Evolutionary conservation across 2,113 vertebrate species (phyloP).

Genomic region (Amia ocellicauda): DNA sequence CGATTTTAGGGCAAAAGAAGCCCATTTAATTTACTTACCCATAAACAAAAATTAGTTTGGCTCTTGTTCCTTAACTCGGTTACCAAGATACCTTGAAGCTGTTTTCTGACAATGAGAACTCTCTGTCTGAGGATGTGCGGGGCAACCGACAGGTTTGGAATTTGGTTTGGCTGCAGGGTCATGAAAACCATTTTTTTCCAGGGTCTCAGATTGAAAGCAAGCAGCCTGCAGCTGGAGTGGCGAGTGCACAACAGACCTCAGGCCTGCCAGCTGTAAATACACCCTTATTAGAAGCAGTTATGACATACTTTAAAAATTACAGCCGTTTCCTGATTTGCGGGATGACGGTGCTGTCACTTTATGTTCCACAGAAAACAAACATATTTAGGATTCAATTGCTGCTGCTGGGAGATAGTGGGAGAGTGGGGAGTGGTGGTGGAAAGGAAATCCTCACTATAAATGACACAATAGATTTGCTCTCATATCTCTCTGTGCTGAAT

Average conservation of each 20-base stretch:
- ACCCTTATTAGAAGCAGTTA: slow-evolving; percentile 27
- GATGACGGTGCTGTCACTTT: slow-evolving; percentile 16
- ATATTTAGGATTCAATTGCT: slow-evolving; percentile 18
- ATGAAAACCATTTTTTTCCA: too few relatives aligned
- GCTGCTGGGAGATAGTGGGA: slow-evolving; percentile 10
- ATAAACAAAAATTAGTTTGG: too few relatives aligned
- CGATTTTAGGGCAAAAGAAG: slow-evolving; percentile 5
- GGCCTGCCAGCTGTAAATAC: background rate
- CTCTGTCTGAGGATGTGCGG: slow-evolving; percentile 18
- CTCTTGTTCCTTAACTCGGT: too few relatives aligned
- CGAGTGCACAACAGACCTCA: background rate
- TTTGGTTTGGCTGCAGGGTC: slow-evolving; percentile 31
- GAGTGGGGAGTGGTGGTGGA: background rate
- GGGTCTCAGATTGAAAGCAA: slow-evolving; percentile 14
- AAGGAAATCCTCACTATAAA: background rate
- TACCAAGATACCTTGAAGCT: too few relatives aligned
- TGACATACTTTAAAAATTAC: slow-evolving; percentile 31
- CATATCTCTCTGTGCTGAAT: background rate
- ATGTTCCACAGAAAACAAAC: slow-evolving; percentile 16
- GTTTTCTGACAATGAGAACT: slow-evolving; percentile 3
- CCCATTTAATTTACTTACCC: slow-evolving; percentile 11
- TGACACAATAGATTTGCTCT: background rate
- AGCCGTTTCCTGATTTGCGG: slow-evolving; percentile 27
- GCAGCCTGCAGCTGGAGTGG: slow-evolving; percentile 7
- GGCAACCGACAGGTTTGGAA: slow-evolving; percentile 26